Evolutionary conservation across 2,888 invertebrate species (phyloP), one percentile per base, ranked within the genome.

Genomic region (Cremastinae sp.): DNA sequence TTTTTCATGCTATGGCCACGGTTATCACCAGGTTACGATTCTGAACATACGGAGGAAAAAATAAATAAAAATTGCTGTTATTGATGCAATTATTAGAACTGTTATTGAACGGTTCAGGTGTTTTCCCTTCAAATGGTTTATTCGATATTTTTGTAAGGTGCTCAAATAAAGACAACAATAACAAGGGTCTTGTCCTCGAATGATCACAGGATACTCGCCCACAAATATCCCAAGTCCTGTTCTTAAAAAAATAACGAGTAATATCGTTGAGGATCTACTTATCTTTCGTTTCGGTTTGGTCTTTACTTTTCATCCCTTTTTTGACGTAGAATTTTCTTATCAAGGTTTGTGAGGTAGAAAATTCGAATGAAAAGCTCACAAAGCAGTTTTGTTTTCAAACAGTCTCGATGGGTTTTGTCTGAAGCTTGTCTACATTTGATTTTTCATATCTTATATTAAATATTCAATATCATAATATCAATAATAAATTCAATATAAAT

Each of bases 91-190:
- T 58, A 58, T 58, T 41, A 35, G 35, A 43, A 35, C 20, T 37
- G 41, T 18, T 10, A 49, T 35, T 43, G 37, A 59, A 14, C 43
- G 47, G 58, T 39, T n/a, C 14, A 22, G 55, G 59, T 70, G 65
- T 71, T 66, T 71, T 70, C 71, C 71, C 75, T 65, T 66, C 64
- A 71, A 66, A 65, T 66, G 39, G 71, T 39, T 55, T 71, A 66
- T 12, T 53, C 71, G 70, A 39, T 55, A 47, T 65, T 70, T 55
- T 71, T 66, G 39, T 45, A 51, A 49, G 55, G 3, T 45, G 37
- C 28, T 41, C 62, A 37, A 59, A 56, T 49, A 47, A 49, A 61
- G 53, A 75, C 56, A 71, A 70, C 22, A 64, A 70, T 70, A 65
- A 53, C 55, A 59, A 70, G 22, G 45, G 18, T 37, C 18, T 22